Evolutionary conservation across 2,113 vertebrate genomes (phyloP), one percentile per base, ranked within the genome.

Genomic region (Esox niger): DNA sequence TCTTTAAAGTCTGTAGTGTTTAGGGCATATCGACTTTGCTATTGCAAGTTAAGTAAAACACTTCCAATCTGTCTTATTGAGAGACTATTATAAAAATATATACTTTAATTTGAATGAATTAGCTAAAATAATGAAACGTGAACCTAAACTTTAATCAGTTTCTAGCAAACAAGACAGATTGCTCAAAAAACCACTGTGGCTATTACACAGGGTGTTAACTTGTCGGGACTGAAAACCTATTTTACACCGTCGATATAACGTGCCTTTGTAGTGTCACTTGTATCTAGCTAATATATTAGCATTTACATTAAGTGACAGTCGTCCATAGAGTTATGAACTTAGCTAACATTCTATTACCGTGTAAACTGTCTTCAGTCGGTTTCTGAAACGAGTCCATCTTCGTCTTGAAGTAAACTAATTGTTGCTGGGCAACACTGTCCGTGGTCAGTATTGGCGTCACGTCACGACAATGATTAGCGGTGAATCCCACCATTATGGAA

Each of bases 341-440:
- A 10, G n/a, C n/a, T n/a, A n/a, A n/a, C n/a, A n/a, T n/a, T 33
- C 33, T 23, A 33, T 33, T 35, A 61, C 31, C 20, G 33, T 35
- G 59, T 23, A 61, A 33, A 61, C 35, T 33, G 20, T 13, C 23
- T 60, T 66, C 59, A 59, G 49, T 13, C 52, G 57, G 58, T 43
- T 54, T 49, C 23, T 63, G 59, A 27, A 35, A 68, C 46, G 47
- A 57, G 27, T 68, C 71, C 65, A 73, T 68, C 21, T 68, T 74
- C 4, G 60, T 57, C 49, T n/a, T 62, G 13, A 20, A 29, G 10
- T 23, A 15, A 15, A 43, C 38, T 43, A 29, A n/a, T n/a, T n/a
- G 65, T 68, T 73, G 71, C 71, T 62, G 7, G 58, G 71, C 66
- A 68, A 68, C 65, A n/a, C n/a, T 31, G 26, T 15, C 21, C n/a